Percentiles rank a stretch among this genome's conserved stretches.
phyloP scores from a whole-genome alignment of 2,888 invertebrate species.

The Drosophila setosimentum region DNA sequence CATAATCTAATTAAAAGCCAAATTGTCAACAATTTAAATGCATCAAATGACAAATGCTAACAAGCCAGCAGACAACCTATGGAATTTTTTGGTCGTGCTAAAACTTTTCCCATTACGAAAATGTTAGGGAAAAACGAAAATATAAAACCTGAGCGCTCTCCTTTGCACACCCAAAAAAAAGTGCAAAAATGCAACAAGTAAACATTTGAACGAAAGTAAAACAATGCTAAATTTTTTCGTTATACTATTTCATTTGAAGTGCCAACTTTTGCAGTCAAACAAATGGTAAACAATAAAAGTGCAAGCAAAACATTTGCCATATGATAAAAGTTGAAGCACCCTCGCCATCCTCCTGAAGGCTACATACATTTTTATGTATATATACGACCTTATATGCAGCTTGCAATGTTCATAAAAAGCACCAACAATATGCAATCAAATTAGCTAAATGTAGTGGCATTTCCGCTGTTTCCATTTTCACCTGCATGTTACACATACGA shows the following conservation, averaged over 20 bases:
- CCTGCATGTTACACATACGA: constrained; percentile 10
- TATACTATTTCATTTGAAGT: constrained; percentile 13
- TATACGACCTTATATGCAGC: constrained; percentile 4
- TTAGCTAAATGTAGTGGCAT: constrained; percentile 61
- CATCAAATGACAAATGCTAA: constrained; percentile 39
- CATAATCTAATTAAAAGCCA: constrained; percentile 33
- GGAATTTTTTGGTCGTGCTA: constrained; percentile 44
- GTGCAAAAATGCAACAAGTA: constrained; percentile 65
- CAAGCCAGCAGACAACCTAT: constrained; percentile 30
- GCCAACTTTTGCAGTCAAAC: constrained; percentile 47
- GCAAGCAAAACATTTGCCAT: constrained; percentile 62
- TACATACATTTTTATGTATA: neutral
- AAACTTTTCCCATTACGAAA: constrained; percentile 73
- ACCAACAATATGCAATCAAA: constrained; percentile 56
- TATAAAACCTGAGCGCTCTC: neutral
- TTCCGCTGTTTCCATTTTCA: constrained; percentile 43
- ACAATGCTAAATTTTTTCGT: constrained; percentile 56
- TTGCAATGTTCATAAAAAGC: constrained; percentile 15
- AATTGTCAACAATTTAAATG: constrained; percentile 25
- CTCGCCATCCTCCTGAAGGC: neutral
- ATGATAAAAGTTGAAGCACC: constrained; percentile 67
- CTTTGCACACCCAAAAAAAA: neutral
- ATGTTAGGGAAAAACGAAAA: constrained; percentile 37
- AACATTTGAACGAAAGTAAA: constrained; percentile 65
- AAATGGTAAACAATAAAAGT: constrained; percentile 58